These are phyloP conservation scores for Sphecodes monilicornis DNA, from an alignment of 2,888 invertebrate species.

Conservation along the genomic window DNA sequence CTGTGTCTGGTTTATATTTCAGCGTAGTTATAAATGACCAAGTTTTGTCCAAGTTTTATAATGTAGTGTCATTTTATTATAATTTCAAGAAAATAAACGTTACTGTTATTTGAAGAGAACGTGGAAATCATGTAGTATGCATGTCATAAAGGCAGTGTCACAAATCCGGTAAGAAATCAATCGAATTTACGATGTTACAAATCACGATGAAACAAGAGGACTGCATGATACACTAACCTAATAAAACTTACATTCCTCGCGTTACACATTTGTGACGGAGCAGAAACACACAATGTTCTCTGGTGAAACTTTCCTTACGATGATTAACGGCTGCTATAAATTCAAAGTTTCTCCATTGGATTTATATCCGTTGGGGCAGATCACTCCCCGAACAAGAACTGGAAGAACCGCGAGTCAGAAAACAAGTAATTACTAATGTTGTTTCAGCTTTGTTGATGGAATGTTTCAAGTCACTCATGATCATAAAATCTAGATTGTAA, in stretches of 20 bases:
- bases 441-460: not conserved
- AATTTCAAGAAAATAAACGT: too few relatives aligned
- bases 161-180: not conserved
- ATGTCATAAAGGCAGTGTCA: not conserved
- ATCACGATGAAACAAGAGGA: not conserved
- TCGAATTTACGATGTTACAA: not conserved
- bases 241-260: slow-evolving; percentile 35
- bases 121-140: not conserved
- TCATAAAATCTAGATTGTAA: too few relatives aligned
- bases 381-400: slow-evolving; percentile 15
- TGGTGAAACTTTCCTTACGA: slow-evolving; percentile 37
- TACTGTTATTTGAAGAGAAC: too few relatives aligned
- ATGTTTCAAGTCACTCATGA: not conserved
- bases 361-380: slow-evolving; percentile 43
- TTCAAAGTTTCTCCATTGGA: slow-evolving; percentile 50
- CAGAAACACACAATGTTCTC: slow-evolving; percentile 28
- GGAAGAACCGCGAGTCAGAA: slow-evolving; percentile 27
- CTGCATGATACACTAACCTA: not conserved
- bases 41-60: too few relatives aligned
- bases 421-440: slow-evolving; percentile 44
- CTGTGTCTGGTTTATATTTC: too few relatives aligned
- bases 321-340: slow-evolving; percentile 53
- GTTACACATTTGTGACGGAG: slow-evolving; percentile 20
- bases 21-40: too few relatives aligned
- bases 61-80: too few relatives aligned